phyloP scores from a whole-genome alignment of 2,888 invertebrate genomes.

The Bombyx huttoni region DNA sequence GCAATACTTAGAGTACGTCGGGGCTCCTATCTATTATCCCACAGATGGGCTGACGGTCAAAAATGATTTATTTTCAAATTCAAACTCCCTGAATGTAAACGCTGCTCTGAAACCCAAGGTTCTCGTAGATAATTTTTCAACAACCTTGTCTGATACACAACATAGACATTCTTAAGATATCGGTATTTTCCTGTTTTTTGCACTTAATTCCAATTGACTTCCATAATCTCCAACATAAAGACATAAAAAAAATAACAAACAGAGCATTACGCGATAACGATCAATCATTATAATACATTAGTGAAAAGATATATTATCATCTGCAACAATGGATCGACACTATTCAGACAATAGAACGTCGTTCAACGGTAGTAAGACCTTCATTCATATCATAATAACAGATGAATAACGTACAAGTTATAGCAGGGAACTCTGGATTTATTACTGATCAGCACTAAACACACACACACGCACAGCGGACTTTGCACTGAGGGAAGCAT shows the following conservation, averaged over 20 bases:
- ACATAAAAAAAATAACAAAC: neutral
- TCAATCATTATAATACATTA: conserved; percentile 28
- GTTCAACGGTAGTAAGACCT: conserved; percentile 3
- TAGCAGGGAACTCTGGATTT: neutral
- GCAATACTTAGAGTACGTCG: no score
- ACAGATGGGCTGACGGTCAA: no score
- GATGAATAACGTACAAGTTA: neutral
- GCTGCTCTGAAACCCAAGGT: no score
- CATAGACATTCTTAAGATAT: no score
- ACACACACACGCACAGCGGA: no score
- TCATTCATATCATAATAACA: neutral
- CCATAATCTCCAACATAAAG: neutral
- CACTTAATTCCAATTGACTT: neutral
- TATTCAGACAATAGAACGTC: conserved; percentile 18
- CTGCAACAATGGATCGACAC: conserved; percentile 19
- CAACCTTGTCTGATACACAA: no score
- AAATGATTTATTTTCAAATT: no score
- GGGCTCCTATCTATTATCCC: no score
- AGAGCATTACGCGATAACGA: conserved; percentile 9
- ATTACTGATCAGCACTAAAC: neutral
- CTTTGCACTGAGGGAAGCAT: no score
- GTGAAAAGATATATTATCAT: conserved; percentile 20
- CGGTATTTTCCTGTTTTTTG: neutral
- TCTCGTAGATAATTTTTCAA: no score
- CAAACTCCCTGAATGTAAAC: no score